These are phyloP conservation scores for Tinea semifulvella DNA, from an alignment of 2,888 invertebrate genomes.

Conservation along the genomic window DNA sequence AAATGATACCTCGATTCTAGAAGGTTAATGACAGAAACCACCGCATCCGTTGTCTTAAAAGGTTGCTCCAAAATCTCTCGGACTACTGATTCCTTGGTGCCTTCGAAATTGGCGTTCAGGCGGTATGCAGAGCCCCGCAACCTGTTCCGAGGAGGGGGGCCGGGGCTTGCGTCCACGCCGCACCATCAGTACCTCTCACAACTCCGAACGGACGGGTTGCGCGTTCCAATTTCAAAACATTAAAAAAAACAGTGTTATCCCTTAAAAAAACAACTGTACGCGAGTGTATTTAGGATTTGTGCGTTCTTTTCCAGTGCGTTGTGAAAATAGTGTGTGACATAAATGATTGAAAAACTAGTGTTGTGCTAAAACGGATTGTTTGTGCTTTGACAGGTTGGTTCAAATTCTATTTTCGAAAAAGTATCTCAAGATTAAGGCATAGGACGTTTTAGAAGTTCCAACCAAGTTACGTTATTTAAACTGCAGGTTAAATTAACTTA, in stretches of 20 bases:
- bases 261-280: constrained; percentile 3
- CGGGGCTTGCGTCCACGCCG: constrained; percentile 17
- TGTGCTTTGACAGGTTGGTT: constrained; percentile 10
- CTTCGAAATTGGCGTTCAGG: constrained; percentile 57
- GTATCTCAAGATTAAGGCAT: too few species aligned
- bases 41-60: constrained; percentile 1
- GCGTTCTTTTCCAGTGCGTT: neutral
- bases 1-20: too few species aligned
- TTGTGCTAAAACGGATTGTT: constrained; percentile 13
- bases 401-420: neutral
- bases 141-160: constrained; percentile 51
- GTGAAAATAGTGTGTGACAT: constrained; percentile 6
- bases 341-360: constrained; percentile 10
- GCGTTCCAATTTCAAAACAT: neutral
- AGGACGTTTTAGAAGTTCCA: too few species aligned
- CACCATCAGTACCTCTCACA: constrained; percentile 1
- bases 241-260: constrained; percentile 9
- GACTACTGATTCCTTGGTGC: constrained; percentile 14
- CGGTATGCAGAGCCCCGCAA: constrained; percentile 46
- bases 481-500: neutral
- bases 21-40: neutral
- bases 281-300: constrained; percentile 13
- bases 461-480: too few species aligned
- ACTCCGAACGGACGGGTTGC: neutral
- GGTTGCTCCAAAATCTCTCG: neutral